Evolutionary conservation across 2,888 invertebrate species (phyloP).

Genomic region (Temnothorax rugatulus): DNA sequence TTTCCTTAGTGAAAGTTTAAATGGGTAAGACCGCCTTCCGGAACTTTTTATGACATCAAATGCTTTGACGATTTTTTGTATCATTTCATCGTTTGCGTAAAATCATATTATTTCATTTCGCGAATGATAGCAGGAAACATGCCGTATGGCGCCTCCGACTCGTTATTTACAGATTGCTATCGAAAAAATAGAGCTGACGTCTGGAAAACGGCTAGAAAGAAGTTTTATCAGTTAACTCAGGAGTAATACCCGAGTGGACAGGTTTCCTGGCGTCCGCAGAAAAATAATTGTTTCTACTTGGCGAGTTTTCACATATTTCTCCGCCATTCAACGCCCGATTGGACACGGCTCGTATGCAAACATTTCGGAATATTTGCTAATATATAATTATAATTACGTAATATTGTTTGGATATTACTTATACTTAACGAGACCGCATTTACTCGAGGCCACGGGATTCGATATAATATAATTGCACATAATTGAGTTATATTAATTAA

Average conservation of each 20-base stretch:
- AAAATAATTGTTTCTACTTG: slow-evolving; percentile 59
- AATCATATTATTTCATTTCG: neutral
- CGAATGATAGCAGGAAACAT: neutral
- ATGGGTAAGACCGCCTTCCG: neutral
- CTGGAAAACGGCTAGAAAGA: slow-evolving; percentile 21
- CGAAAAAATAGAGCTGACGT: slow-evolving; percentile 46
- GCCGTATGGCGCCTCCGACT: neutral
- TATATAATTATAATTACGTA: neutral
- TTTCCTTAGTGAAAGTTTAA: slow-evolving; percentile 20
- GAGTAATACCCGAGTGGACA: slow-evolving; percentile 21
- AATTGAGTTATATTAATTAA: slow-evolving; percentile 30
- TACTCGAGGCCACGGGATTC: neutral
- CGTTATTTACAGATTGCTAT: slow-evolving; percentile 45
- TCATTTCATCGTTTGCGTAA: neutral
- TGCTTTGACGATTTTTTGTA: neutral
- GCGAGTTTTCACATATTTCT: slow-evolving; percentile 49
- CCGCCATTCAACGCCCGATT: neutral
- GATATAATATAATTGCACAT: neutral
- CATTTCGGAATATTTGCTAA: neutral
- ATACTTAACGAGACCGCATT: slow-evolving; percentile 1
- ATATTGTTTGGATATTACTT: neutral
- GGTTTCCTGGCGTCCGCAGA: slow-evolving; percentile 37
- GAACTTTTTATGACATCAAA: neutral
- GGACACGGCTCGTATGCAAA: neutral
- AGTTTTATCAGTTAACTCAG: slow-evolving; percentile 57